A percentile compares a stretch with the other conserved stretches of the same genome.
Conservation (phyloP, 2,113 vertebrate species). For the Chionodraco myersi region DNA sequence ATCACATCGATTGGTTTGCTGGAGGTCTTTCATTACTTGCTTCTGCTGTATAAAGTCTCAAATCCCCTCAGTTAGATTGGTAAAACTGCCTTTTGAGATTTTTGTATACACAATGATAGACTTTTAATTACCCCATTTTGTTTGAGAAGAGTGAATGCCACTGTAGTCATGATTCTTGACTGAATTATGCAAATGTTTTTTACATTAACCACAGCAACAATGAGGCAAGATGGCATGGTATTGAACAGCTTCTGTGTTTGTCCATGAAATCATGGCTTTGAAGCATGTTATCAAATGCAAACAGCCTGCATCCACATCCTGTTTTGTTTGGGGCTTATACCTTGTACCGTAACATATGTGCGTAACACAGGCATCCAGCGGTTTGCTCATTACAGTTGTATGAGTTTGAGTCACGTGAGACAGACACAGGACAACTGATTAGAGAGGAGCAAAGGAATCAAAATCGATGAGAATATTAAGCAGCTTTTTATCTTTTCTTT, state of each 20-base stretch:
- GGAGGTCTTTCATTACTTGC: not conserved
- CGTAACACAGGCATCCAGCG: conserved; percentile 8
- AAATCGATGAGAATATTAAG: too few relatives aligned
- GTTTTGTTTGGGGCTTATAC: conserved; percentile 12
- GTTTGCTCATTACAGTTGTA: not conserved
- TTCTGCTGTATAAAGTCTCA: not conserved
- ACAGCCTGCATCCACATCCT: conserved; percentile 2
- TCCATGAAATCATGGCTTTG: not conserved
- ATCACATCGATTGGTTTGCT: not conserved
- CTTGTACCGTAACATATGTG: not conserved
- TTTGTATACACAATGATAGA: not conserved
- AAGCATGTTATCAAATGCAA: too few relatives aligned
- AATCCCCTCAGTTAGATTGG: not conserved
- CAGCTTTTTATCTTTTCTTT: too few relatives aligned
- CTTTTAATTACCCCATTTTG: not conserved
- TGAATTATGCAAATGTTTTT: conserved; percentile 1
- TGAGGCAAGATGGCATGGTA: not conserved
- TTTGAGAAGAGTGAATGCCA: not conserved
- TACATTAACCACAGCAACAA: not conserved
- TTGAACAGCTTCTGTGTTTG: not conserved
- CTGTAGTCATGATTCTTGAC: not conserved
- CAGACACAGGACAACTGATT: too few relatives aligned
- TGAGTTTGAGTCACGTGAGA: too few relatives aligned
- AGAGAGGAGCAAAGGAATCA: too few relatives aligned
- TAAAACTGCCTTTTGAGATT: not conserved